phyloP scores from a whole-genome alignment of 2,113 vertebrate genomes.

The Perccottus glenii region DNA sequence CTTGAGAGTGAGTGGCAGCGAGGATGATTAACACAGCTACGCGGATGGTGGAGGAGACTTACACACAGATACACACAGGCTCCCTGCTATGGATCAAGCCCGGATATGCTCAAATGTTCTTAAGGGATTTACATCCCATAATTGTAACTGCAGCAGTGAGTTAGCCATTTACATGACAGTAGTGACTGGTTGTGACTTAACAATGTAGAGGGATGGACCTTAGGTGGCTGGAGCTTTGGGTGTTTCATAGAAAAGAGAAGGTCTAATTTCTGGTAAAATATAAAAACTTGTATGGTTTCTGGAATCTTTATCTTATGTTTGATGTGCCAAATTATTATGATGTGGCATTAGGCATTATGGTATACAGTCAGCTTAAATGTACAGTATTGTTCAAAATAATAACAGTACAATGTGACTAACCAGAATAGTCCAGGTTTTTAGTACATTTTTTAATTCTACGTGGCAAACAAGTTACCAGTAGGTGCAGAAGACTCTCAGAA shows the following conservation, averaged over 20 bases:
- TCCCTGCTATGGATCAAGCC: slow-evolving; percentile 56
- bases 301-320: neutral
- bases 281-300: neutral
- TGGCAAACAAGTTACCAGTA: too few relatives aligned
- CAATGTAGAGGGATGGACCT: slow-evolving; percentile 9
- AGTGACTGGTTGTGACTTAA: slow-evolving; percentile 13
- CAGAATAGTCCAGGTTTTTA: too few relatives aligned
- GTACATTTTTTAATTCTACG: too few relatives aligned
- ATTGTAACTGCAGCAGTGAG: slow-evolving; percentile 54
- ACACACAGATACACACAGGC: slow-evolving; percentile 61
- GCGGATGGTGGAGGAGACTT: slow-evolving; percentile 60
- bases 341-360: too few relatives aligned
- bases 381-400: too few relatives aligned
- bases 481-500: too few relatives aligned
- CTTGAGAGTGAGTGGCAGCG: slow-evolving; percentile 69
- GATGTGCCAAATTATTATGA: too few relatives aligned
- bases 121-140: slow-evolving; percentile 70
- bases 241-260: neutral
- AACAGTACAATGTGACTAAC: too few relatives aligned
- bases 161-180: slow-evolving; percentile 35
- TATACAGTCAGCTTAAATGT: too few relatives aligned
- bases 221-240: neutral
- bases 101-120: slow-evolving; percentile 66
- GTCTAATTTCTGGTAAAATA: neutral
- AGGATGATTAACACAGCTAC: slow-evolving; percentile 70